Evolutionary conservation across 2,797 vertebrate genomes (phyloP), one percentile per base, ranked within the genome.

Genomic region (Myotis vivesi): DNA sequence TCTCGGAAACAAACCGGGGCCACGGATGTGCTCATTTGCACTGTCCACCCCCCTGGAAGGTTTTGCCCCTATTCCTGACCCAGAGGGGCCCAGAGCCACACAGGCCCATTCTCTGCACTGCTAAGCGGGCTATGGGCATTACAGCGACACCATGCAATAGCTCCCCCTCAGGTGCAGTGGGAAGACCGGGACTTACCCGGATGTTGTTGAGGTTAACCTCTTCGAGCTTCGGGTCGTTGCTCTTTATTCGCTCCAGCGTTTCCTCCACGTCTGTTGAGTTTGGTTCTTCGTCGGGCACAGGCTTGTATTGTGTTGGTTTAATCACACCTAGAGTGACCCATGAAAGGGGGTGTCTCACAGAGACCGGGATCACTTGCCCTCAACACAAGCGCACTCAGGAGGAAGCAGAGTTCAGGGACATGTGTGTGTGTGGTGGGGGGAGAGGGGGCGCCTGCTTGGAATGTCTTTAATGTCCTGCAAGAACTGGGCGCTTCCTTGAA

Each of bases 121-220:
- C 41, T 55, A 55, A 72, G 38, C 25, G 33, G n/a, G 44, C 55
- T 10, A 36, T 16, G 87, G 41, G 66, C 12, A 12, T 84, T 44
- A 51, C 1, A 33, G 38, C 66, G 81, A 44, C 53, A 44, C 11
- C 62, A 64, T 19, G 2, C 1, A 41, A 22, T 1, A 0, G 77
- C 3, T 8, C 23, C 23, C 36, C 8, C 16, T 6, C 55, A 5
- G 86, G 71, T 5, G 6, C 28, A 64, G 3, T 0, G 87, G n/a
- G 64, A 49, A 4, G 66, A 41, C 57, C 91, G 85, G 62, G 28
- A 57, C 46, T 64, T 96, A 99, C 99, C 99, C 98, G 99, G 95
- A 99, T 99, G 97, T 99, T 99, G 97, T 99, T 99, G 82, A 99
- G 99, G 98, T 99, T 99, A 96, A 99, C 99, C 96, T 99, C 99